Conservation (phyloP, 2,888 invertebrate genomes). For the Gortyna flavago region DNA sequence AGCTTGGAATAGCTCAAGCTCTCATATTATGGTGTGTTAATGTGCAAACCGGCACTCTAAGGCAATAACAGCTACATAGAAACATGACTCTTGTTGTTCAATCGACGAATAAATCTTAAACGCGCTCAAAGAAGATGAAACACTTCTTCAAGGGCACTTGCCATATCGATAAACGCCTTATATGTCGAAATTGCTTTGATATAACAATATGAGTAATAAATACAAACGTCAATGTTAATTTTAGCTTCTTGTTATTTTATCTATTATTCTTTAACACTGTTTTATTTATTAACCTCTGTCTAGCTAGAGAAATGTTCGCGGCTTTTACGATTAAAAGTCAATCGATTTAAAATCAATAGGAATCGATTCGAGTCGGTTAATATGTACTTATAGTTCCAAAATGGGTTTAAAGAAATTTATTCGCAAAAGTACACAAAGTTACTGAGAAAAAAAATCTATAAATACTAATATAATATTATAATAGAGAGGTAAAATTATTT, state of each 20-base stretch:
- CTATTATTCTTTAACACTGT: neutral
- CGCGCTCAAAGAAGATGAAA: constrained; percentile 38
- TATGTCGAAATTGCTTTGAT: constrained; percentile 44
- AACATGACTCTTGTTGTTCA: constrained; percentile 35
- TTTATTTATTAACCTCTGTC: neutral
- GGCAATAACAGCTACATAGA: constrained; percentile 37
- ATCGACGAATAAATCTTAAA: constrained; percentile 46
- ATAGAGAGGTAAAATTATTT: too few species aligned
- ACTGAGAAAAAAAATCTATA: too few species aligned
- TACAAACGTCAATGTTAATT: constrained; percentile 34
- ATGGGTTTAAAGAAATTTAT: neutral
- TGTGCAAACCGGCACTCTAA: constrained; percentile 37
- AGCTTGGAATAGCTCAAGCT: constrained; percentile 37
- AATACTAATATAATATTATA: too few species aligned
- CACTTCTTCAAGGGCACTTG: constrained; percentile 31
- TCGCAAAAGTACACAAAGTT: too few species aligned
- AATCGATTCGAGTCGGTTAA: too few species aligned
- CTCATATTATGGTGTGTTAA: constrained; percentile 49
- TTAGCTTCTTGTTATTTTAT: constrained; percentile 10
- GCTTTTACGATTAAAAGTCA: neutral
- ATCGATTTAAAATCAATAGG: too few species aligned
- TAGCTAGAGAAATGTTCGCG: neutral
- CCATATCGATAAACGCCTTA: constrained; percentile 45
- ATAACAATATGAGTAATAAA: constrained; percentile 34
- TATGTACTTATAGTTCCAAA: neutral